Evolutionary conservation across 2,113 vertebrate genomes (phyloP), one percentile per base, ranked within the genome.

Genomic region (Anguilla japonica): DNA sequence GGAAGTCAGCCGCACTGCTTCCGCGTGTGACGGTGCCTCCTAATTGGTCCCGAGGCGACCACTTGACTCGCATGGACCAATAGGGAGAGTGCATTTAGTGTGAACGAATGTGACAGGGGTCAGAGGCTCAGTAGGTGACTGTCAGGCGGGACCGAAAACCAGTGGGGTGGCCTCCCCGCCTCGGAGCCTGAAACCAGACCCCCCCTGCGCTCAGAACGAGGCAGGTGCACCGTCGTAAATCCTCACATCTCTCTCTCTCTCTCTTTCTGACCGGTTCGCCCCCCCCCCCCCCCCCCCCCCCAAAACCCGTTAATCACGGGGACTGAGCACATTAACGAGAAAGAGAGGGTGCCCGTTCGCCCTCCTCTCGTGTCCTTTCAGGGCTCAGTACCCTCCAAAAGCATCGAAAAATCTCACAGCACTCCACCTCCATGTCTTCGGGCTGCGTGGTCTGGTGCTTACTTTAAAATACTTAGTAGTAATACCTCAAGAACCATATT

Each of bases 161-260:
- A 14, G 71, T 8, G n/a, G 29, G n/a, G 9, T 13, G n/a, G 71
- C 83, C 16, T 56, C 22, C 83, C 16, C 13, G 18, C 34, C 34
- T 39, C 34, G 34, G 57, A 26, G 26, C 41, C 88, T 92, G 91
- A 93, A 93, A 94, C 91, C 89, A 92, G 92, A 93, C 79, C 85
- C 83, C 83, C 83, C 29, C 82, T 85, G 22, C 81, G 43, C 83
- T 83, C 56, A 29, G 34, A 29, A 15, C 84, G 84, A 75, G 84
- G 34, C 88, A 63, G 83, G 67, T 57, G 3, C 83, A 81, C 78
- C 20, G 50, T 84, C 90, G 90, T 93, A 92, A 93, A 94, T 93
- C 90, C 88, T 89, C 11, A 18, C 9, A 84, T 81, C 82, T 84
- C 84, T 34, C 34, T 34, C 34, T 34, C 34, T 34, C 34, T 34